Evolutionary conservation across 2,797 vertebrate species (phyloP), one percentile per base, ranked within the genome.

Genomic region (Hephaestus fuliginosus): DNA sequence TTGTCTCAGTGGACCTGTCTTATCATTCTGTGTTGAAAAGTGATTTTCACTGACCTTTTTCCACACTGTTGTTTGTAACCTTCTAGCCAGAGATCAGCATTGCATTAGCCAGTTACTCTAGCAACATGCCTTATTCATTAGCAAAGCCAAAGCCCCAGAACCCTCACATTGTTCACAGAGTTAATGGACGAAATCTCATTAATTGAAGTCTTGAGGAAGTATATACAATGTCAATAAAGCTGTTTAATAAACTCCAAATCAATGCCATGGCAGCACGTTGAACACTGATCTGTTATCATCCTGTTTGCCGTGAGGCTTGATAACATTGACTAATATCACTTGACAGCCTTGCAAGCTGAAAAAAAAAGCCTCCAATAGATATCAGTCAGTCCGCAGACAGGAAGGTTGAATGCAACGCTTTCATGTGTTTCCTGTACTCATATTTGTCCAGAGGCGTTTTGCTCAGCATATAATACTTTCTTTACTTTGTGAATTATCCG

Each of bases 31-130:
- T 44, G 49, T 46, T 75, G 53, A 39, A 56, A 76, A 78, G 72
- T 74, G 36, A 83, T 87, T 85, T 85, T 62, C 52, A 30, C 65
- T 82, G 77, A 86, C 81, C 76, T 87, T 89, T 86, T 77, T 76
- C 62, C 62, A 65, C 68, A 22, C 8, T 46, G 75, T 73, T 85
- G 67, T 80, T 82, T 81, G 78, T 86, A 82, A 90, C 72, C 79
- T 76, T 83, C 68, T 43, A 49, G 52, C 72, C 51, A n/a, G 15
- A 63, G 68, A 53, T 74, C 74, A 65, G 55, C 66, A 77, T 78
- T 84, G 76, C 80, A 86, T 84, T 76, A 88, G 53, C 28, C 68
- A 64, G 66, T 76, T 69, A 64, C 68, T 78, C 14, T 12, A 58
- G 77, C 52, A 71, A 57, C 70, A 77, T 60, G 61, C 73, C 78